These are phyloP conservation scores for Eremobia ochroleuca DNA, from an alignment of 2,888 invertebrate genomes.

Conservation along the genomic window DNA sequence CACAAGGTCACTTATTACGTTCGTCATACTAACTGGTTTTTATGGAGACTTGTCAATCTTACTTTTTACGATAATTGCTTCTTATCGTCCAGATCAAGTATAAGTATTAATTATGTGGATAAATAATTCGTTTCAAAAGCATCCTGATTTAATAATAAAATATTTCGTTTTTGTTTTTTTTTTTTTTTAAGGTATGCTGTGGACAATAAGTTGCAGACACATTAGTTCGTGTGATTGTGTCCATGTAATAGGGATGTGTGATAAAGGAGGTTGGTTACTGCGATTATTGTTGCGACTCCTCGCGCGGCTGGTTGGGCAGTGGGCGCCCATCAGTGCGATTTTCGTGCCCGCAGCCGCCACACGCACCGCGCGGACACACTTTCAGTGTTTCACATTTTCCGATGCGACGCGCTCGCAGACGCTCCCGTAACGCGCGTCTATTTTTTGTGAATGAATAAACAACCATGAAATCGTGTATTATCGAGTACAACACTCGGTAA, in stretches of 20 bases:
- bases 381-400: constrained; percentile 48
- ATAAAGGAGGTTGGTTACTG: constrained; percentile 39
- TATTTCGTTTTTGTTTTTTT: no score
- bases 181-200: no score
- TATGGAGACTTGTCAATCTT: constrained; percentile 25
- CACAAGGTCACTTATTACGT: constrained; percentile 44
- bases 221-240: constrained; percentile 5
- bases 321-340: constrained; percentile 64
- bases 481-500: constrained; percentile 58
- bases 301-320: constrained; percentile 25
- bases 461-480: constrained; percentile 58
- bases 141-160: constrained; percentile 6
- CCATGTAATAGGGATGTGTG: constrained; percentile 23
- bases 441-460: constrained; percentile 58
- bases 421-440: constrained; percentile 36
- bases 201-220: background rate
- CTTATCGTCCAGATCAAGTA: constrained; percentile 6
- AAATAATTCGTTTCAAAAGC: background rate
- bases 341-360: constrained; percentile 56
- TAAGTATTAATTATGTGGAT: background rate
- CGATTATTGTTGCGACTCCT: constrained; percentile 18
- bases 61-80: constrained; percentile 31
- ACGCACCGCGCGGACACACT: constrained; percentile 55
- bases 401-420: constrained; percentile 50
- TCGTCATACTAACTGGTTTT: constrained; percentile 38